These are phyloP conservation scores for Amblyornis subalaris DNA, from an alignment of 2,113 vertebrate species.

Conservation along the genomic window DNA sequence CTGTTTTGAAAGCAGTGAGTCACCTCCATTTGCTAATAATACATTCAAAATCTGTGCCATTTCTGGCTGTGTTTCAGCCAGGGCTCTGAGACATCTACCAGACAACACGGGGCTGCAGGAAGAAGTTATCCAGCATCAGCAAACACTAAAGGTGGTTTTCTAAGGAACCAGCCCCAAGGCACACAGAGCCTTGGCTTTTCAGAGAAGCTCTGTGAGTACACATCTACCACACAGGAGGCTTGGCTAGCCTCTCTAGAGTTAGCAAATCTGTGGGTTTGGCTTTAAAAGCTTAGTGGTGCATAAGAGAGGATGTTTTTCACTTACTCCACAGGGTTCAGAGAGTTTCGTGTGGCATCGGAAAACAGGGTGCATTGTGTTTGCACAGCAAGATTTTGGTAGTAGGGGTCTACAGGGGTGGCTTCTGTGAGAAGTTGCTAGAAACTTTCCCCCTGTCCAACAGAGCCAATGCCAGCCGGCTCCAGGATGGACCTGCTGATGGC, in stretches of 20 bases:
- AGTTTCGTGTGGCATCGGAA: not conserved
- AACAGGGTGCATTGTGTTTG: not conserved
- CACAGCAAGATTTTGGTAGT: not conserved
- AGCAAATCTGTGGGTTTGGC: fast-evolving
- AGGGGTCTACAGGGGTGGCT: fast-evolving
- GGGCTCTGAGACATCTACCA: not conserved
- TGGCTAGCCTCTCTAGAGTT: not conserved
- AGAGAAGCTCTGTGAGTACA: not conserved
- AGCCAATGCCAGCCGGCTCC: not conserved
- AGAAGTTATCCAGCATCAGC: not conserved
- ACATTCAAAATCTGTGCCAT: not conserved
- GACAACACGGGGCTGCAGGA: fast-evolving
- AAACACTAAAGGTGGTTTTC: not conserved
- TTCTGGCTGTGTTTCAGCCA: not conserved
- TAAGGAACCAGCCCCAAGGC: fast-evolving
- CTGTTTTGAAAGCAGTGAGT: not conserved
- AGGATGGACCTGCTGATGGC: fast-evolving
- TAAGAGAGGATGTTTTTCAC: not conserved
- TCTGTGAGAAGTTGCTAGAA: not conserved
- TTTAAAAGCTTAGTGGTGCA: not conserved
- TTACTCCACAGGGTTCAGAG: not conserved
- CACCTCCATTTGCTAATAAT: not conserved
- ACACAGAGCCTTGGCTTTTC: not conserved
- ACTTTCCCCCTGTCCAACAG: no score
- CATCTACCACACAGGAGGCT: not conserved